phyloP scores from a whole-genome alignment of 1,140 invertebrate genomes.

The Eupristina koningsbergeri region DNA sequence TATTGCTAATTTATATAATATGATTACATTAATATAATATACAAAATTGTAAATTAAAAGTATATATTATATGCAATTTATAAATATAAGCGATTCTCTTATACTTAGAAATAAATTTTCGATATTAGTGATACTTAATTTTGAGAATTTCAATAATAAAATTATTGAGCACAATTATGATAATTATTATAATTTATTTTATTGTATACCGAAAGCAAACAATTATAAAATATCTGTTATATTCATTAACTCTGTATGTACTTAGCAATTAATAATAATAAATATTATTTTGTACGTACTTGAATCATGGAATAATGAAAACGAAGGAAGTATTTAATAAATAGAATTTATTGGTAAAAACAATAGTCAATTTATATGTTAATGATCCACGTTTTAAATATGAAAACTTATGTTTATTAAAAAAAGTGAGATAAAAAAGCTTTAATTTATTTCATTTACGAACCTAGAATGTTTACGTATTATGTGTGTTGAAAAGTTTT shows the following conservation, averaged over 20 bases:
- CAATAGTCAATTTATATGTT: neutral
- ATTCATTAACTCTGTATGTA: neutral
- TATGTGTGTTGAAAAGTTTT: too few relatives aligned
- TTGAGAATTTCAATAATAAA: neutral
- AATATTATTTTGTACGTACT: neutral
- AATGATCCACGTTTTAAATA: neutral
- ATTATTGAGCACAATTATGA: neutral
- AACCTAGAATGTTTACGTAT: neutral
- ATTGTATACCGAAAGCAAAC: neutral
- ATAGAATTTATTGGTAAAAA: neutral
- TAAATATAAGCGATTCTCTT: neutral
- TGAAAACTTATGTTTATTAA: neutral
- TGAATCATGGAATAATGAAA: neutral
- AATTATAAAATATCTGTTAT: neutral
- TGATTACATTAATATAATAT: too few relatives aligned
- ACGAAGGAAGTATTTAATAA: neutral
- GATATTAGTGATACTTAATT: neutral
- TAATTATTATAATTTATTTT: neutral
- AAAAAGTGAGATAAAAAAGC: conserved; percentile 7
- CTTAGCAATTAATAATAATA: neutral
- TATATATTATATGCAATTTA: too few relatives aligned
- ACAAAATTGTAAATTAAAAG: too few relatives aligned
- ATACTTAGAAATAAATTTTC: neutral
- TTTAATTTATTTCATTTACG: conserved; percentile 21
- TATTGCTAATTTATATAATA: neutral